Conservation (phyloP, 2,888 invertebrate species). For the Nebria brevicollis region DNA sequence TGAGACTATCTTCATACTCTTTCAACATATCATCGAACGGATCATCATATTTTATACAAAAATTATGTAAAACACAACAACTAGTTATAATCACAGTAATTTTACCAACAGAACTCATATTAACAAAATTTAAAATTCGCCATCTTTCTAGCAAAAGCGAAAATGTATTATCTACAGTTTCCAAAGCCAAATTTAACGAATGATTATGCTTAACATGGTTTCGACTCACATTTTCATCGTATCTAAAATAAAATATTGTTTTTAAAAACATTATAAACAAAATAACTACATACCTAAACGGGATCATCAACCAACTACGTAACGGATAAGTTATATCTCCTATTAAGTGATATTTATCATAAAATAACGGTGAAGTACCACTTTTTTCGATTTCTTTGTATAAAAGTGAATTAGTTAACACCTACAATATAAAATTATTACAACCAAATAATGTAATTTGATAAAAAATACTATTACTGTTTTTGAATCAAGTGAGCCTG, state of each 20-base stretch:
- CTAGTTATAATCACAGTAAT: conserved; percentile 9
- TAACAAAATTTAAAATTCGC: conserved; percentile 27
- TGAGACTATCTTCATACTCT: not conserved
- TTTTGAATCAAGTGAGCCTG: conserved; percentile 19
- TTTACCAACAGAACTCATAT: not conserved
- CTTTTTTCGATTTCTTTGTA: conserved; percentile 33
- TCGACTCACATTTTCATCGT: not conserved
- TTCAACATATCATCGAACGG: conserved; percentile 14
- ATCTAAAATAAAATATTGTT: not conserved
- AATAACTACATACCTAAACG: conserved; percentile 7
- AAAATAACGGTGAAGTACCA: conserved; percentile 8
- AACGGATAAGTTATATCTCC: conserved; percentile 25
- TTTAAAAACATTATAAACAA: not conserved
- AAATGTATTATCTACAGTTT: conserved; percentile 3
- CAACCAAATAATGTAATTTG: not conserved
- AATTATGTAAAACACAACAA: conserved; percentile 32
- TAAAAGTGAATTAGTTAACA: conserved; percentile 24
- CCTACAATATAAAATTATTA: not conserved
- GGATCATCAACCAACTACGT: conserved; percentile 27
- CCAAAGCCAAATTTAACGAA: conserved; percentile 2
- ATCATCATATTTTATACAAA: conserved; percentile 21
- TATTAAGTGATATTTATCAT: conserved; percentile 30
- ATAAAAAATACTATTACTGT: conserved; percentile 9
- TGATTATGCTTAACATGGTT: conserved; percentile 23
- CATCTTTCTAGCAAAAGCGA: conserved; percentile 15